phyloP scores from a whole-genome alignment of 2,113 vertebrate species.

The Euleptes europaea region DNA sequence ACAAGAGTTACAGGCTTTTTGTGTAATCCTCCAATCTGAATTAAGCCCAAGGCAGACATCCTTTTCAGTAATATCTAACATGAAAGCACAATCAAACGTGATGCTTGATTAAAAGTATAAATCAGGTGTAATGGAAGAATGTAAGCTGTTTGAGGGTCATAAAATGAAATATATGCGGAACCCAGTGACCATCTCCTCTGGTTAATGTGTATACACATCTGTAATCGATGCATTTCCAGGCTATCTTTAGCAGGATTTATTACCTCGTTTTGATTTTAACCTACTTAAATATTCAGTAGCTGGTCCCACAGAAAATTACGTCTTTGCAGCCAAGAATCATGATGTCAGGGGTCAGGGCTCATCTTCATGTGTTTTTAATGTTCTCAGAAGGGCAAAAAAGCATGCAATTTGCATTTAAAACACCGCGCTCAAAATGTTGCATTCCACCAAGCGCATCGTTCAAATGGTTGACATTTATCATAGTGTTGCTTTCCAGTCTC shows the following conservation, averaged over 20 bases:
- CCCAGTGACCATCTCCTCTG: conserved; percentile 45
- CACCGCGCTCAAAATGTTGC: conserved; percentile 58
- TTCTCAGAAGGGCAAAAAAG: conserved; percentile 69
- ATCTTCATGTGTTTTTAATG: conserved; percentile 74
- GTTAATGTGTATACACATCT: conserved; percentile 71
- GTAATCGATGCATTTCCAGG: conserved; percentile 68
- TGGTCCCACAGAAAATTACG: conserved; percentile 64
- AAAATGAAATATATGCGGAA: conserved; percentile 60
- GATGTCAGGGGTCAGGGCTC: conserved; percentile 74
- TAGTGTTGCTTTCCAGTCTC: conserved; percentile 65
- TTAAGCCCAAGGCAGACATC: conserved; percentile 46
- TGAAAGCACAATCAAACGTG: neutral
- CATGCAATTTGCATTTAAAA: conserved; percentile 77
- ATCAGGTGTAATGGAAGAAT: conserved; percentile 68
- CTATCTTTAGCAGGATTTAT: conserved; percentile 71
- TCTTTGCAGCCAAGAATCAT: conserved; percentile 62
- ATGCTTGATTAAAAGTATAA: conserved; percentile 33
- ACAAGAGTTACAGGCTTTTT: conserved; percentile 18
- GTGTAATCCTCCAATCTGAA: conserved; percentile 48
- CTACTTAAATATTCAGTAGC: conserved; percentile 71
- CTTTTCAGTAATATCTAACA: conserved; percentile 43
- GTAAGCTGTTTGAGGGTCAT: conserved; percentile 56
- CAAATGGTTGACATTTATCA: conserved; percentile 75
- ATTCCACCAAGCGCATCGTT: conserved; percentile 65
- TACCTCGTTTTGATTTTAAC: conserved; percentile 69